Conservation (phyloP, 2,113 vertebrate genomes). For the Daubentonia madagascariensis region DNA sequence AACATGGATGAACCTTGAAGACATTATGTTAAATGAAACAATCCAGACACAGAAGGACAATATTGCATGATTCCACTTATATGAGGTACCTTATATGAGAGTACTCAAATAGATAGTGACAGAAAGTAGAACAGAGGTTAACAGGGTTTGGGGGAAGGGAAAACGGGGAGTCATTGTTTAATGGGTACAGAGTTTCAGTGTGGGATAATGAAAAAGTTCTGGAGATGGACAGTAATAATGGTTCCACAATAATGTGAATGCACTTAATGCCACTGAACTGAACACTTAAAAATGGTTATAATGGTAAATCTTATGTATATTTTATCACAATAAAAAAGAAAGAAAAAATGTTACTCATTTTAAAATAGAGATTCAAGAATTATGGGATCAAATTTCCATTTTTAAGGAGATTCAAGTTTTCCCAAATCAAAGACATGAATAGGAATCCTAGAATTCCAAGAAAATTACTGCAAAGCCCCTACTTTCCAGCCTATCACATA, state of each 20-base stretch:
- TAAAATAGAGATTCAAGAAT: conserved; percentile 6
- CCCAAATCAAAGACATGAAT: not conserved
- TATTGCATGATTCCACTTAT: not conserved
- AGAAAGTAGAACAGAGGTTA: not conserved
- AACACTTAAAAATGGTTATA: not conserved
- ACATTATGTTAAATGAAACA: not conserved
- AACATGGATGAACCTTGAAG: not conserved
- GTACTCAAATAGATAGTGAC: not conserved
- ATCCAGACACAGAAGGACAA: not conserved
- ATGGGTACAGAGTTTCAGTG: not conserved
- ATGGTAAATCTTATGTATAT: not conserved
- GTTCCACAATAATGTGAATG: not conserved
- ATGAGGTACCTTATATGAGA: not conserved
- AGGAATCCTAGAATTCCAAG: not conserved
- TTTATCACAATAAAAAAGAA: not conserved
- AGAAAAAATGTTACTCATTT: not conserved
- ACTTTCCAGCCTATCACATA: not conserved
- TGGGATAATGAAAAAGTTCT: not conserved
- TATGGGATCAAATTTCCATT: not conserved
- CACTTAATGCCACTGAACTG: not conserved
- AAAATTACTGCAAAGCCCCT: not conserved
- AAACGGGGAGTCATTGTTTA: not conserved
- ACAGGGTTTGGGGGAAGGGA: not conserved
- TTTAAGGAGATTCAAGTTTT: not conserved
- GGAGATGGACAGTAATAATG: not conserved